Base-by-base conservation (phyloP, 2,113 vertebrate species). In the Heloderma charlesbogerti region DNA sequence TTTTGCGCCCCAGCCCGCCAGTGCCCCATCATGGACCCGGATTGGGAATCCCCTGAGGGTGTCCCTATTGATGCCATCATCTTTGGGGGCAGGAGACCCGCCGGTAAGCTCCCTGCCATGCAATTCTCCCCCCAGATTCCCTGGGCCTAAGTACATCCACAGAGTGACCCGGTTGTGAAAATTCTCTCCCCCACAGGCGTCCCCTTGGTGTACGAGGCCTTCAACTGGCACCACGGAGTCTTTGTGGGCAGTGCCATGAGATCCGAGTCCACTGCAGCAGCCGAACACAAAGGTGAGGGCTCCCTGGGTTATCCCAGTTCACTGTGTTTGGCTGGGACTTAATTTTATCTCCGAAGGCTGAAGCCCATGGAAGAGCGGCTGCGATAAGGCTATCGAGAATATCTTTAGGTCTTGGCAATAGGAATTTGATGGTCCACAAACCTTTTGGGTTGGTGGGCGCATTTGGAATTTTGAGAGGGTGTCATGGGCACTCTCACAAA, bases 51-150 rank as follows among this genome's bases (percentile, higher is more conserved):
- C 3, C 96, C 97, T 0, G 93, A 97, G 34, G 97, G 97, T 2
- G 97, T 98, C 37, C 97, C 97, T 54, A 97, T 98, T 66, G 97
- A 97, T 0, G 97, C 97, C 82, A 97, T 98, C 91, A 96, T 98
- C 75, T 98, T 98, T 57, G 97, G 97, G 31, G 97, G 97, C 7
- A 94, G 97, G 20, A 94, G 97, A 83, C 97, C 97, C 3, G 94
- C 96, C 81, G 97, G 97, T 97, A 87, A 92, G 81, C 15, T 2
- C 43, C 2, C 2, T 20, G 8, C 6, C 57, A 25, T 0, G 3
- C 4, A 9, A 0, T 15, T 45, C 5, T 27, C 4, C 9, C 3
- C 34, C 60, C 43, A 29, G 79, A 13, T 37, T 60, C 34, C 45
- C 13, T 8, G n/a, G 1, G 51, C 15, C 3, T 9, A 2, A 4